These are phyloP conservation scores for Micrasema minimum DNA, from an alignment of 1,140 invertebrate genomes.

Conservation along the genomic window DNA sequence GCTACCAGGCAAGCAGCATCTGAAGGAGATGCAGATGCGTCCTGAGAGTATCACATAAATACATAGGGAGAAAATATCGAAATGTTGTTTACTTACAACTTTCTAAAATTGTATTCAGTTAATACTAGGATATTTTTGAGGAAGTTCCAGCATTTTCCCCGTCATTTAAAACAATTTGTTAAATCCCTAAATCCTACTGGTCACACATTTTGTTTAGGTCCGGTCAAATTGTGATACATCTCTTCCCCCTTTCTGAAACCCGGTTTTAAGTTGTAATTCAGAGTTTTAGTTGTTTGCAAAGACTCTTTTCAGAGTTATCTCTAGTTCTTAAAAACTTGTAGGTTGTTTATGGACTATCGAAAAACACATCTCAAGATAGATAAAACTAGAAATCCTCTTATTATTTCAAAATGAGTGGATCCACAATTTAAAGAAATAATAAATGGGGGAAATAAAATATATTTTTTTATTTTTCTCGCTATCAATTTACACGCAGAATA, in stretches of 20 bases:
- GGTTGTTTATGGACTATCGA: too few relatives aligned
- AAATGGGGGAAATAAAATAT: not conserved
- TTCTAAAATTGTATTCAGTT: too few relatives aligned
- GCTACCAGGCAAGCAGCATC: not conserved
- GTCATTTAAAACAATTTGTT: too few relatives aligned
- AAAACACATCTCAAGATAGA: too few relatives aligned
- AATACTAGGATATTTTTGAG: not conserved
- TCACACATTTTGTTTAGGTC: constrained; percentile 25
- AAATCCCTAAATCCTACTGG: constrained; percentile 1
- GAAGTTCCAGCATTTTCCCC: not conserved
- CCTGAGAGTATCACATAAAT: not conserved
- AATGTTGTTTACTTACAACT: too few relatives aligned
- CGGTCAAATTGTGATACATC: constrained; percentile 28
- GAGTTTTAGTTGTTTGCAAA: constrained; percentile 12
- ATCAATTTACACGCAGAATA: too few relatives aligned
- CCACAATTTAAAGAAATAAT: not conserved
- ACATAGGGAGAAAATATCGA: too few relatives aligned
- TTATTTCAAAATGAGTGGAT: not conserved
- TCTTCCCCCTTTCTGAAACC: constrained; percentile 3
- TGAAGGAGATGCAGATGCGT: constrained; percentile 4
- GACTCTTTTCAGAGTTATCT: not conserved
- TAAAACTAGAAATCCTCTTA: too few relatives aligned
- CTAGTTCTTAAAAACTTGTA: constrained; percentile 2
- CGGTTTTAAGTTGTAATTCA: constrained; percentile 10
- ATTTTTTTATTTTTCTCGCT: not conserved